These are phyloP conservation scores for Gymnoscopelus braueri DNA, from an alignment of 2,797 vertebrate genomes.

Conservation along the genomic window DNA sequence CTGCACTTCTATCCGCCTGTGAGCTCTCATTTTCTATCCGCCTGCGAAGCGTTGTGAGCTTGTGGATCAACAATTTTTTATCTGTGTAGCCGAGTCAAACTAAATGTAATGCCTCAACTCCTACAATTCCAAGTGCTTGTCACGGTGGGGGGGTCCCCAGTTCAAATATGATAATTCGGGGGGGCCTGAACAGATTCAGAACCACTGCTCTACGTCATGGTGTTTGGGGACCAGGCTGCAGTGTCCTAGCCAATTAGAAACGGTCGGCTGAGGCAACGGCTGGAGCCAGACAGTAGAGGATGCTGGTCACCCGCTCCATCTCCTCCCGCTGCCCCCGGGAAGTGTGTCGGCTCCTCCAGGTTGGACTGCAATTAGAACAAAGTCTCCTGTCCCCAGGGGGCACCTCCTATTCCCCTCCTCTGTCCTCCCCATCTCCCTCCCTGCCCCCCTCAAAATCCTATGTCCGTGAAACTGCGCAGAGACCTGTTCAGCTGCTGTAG, in stretches of 20 bases:
- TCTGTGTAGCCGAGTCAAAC: no score
- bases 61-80: no score
- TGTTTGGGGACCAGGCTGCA: constrained; percentile 6
- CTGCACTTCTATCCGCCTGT: no score
- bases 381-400: constrained; percentile 53
- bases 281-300: constrained; percentile 18
- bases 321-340: constrained; percentile 29
- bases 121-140: no score
- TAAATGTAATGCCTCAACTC: no score
- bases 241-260: constrained; percentile 13
- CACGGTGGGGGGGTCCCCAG: no score
- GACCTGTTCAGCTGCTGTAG: constrained; percentile 36
- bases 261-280: constrained; percentile 11
- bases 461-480: constrained; percentile 35
- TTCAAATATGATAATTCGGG: no score
- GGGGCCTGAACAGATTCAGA: no score
- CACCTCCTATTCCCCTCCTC: constrained; percentile 25
- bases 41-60: no score
- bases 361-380: constrained; percentile 74
- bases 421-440: constrained; percentile 22
- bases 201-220: no score
- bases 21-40: no score
- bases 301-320: constrained; percentile 47
- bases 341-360: constrained; percentile 76
- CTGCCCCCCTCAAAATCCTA: constrained; percentile 42